These are phyloP conservation scores for Anaspis maculata DNA, from an alignment of 2,888 invertebrate genomes.

Conservation along the genomic window DNA sequence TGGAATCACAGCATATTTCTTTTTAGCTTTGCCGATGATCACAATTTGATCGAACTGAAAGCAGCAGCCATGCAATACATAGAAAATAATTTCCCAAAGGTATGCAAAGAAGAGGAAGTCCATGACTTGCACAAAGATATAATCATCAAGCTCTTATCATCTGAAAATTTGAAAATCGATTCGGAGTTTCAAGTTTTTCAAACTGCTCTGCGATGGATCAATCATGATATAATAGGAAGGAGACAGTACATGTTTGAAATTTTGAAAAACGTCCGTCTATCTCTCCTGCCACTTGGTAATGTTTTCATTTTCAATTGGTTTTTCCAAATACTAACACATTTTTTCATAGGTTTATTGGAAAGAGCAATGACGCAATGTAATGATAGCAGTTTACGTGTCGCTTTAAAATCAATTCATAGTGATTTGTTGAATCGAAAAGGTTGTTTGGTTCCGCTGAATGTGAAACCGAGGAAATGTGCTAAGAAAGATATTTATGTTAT, in stretches of 20 bases:
- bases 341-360: conserved; percentile 65
- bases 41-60: conserved; percentile 71
- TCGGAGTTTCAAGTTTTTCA: conserved; percentile 84
- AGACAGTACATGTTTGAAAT: conserved; percentile 81
- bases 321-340: no score
- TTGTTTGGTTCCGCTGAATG: conserved; percentile 65
- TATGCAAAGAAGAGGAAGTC: conserved; percentile 76
- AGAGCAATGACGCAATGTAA: conserved; percentile 67
- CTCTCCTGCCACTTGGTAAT: conserved; percentile 63
- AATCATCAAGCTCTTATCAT: conserved; percentile 68
- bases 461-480: conserved; percentile 74
- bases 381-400: conserved; percentile 59
- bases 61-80: conserved; percentile 74
- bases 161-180: conserved; percentile 81
- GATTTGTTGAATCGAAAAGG: conserved; percentile 71
- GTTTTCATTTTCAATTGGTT: neutral
- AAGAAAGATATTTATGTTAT: conserved; percentile 82
- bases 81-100: conserved; percentile 75
- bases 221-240: conserved; percentile 67
- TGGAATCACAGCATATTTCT: no score
- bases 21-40: conserved; percentile 74
- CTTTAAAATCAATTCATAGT: conserved; percentile 68
- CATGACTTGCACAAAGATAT: conserved; percentile 71
- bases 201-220: conserved; percentile 82
- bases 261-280: conserved; percentile 70